Percentiles rank a stretch among this genome's conserved stretches.
Evolutionary conservation across 2,888 invertebrate species (phyloP).

Genomic region (Chrysolina americana): DNA sequence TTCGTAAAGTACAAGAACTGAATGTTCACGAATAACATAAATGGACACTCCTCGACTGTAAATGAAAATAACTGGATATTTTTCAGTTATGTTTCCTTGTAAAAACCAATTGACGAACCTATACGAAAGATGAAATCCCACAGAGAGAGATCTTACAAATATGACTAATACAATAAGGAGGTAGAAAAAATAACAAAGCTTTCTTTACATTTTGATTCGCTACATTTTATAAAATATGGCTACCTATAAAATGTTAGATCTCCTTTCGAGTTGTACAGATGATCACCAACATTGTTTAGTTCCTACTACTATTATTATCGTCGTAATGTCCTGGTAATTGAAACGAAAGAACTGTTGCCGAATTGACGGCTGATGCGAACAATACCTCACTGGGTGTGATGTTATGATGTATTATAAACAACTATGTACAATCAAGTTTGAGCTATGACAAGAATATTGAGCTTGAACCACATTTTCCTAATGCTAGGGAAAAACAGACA

Average conservation of each 20-base stretch:
- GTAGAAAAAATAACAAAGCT: slow-evolving; percentile 40
- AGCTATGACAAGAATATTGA: slow-evolving; percentile 60
- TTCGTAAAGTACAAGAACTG: background rate
- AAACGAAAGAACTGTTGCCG: slow-evolving; percentile 16
- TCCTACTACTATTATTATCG: slow-evolving; percentile 38
- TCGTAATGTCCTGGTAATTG: slow-evolving; percentile 37
- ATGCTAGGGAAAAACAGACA: slow-evolving; percentile 35
- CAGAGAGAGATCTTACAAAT: slow-evolving; percentile 9
- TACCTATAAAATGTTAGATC: slow-evolving; percentile 49
- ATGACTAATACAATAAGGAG: slow-evolving; percentile 30
- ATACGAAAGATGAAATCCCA: slow-evolving; percentile 8
- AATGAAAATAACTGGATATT: background rate
- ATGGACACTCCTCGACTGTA: slow-evolving; percentile 16
- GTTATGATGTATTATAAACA: slow-evolving; percentile 45
- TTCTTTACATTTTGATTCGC: slow-evolving; percentile 44
- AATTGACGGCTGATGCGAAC: background rate
- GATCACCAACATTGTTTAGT: slow-evolving; percentile 40
- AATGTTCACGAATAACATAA: background rate
- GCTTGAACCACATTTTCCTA: slow-evolving; percentile 55
- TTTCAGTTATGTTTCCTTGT: background rate
- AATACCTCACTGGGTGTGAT: slow-evolving; percentile 40
- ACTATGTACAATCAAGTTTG: slow-evolving; percentile 56
- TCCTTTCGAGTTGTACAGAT: slow-evolving; percentile 47
- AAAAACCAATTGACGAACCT: background rate
- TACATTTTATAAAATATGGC: slow-evolving; percentile 50